Base-by-base conservation (phyloP, 2,113 vertebrate genomes). In the Lontra canadensis region DNA sequence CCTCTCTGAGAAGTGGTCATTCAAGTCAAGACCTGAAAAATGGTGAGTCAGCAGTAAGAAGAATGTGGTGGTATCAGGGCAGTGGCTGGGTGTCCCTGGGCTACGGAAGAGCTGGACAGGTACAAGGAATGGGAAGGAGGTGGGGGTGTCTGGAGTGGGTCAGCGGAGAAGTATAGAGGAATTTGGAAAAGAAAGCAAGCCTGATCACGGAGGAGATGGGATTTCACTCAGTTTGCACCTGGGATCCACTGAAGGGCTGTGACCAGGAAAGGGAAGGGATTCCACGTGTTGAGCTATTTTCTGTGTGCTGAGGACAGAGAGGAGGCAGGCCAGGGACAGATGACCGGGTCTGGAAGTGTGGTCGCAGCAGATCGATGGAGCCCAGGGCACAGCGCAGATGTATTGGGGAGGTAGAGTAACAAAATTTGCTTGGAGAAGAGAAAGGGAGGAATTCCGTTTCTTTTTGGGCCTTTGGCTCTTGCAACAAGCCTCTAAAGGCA, bases 1-100 rank as follows among this genome's bases (percentile, higher is more conserved):
- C 31, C 26, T 94, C 85, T 90, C 57, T 44, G n/a, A 49, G 34
- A 4, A 69, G 57, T 36, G 85, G 65, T 65, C 81, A 94, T 39
- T 79, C 65, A 76, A 97, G 39, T 26, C 73, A 92, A 96, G 79
- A 96, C 34, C 57, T 87, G 25, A 73, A 61, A 93, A 55, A 52
- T n/a, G 6, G 31, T 7, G 34, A 76, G 71, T 91, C 49, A 23
- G 25, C n/a, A 65, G 20, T 52, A 73, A 96, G 79, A 95, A 89
- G 52, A 47, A 59, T 47, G 42, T 47, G 52, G 18, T 74, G 52
- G 31, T 79, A 12, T 71, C 79, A 57, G 23, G 31, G n/a, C 8
- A 69, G 29, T 36, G 84, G 39, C 29, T 29, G 15, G 29, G 44
- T 47, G 11, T 67, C 25, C 26, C 59, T 12, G 7, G 7, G 23